Conservation (phyloP, 2,113 vertebrate genomes). For the Jacana jacana region DNA sequence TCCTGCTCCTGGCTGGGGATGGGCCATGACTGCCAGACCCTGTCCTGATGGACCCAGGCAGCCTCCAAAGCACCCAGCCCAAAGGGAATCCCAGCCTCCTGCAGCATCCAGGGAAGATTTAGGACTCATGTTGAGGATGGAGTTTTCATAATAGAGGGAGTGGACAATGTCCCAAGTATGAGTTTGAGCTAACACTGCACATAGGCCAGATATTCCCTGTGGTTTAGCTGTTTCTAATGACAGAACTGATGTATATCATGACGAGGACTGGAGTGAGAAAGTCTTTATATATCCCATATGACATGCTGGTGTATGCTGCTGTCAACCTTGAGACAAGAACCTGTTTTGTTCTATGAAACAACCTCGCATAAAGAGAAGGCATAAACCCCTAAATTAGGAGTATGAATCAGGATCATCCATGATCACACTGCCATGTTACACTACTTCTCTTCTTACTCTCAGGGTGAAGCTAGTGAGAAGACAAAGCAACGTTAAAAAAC, state of each 20-base stretch:
- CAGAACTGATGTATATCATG: not conserved
- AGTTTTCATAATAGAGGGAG: not conserved
- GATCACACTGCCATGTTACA: not conserved
- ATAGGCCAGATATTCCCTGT: not conserved
- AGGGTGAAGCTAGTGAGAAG: not conserved
- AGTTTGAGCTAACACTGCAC: not conserved
- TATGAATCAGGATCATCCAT: not conserved
- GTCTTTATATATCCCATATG: not conserved
- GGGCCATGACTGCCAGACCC: not conserved
- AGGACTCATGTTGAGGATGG: not conserved
- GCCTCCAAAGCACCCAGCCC: not conserved
- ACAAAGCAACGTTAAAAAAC: not conserved
- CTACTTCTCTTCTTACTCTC: not conserved
- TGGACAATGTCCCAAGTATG: not conserved
- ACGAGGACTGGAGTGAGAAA: not conserved
- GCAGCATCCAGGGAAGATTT: not conserved
- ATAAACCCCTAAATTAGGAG: not conserved
- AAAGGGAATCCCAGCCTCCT: not conserved
- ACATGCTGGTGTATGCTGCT: not conserved
- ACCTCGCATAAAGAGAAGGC: not conserved
- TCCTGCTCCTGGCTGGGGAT: not conserved
- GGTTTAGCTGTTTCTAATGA: not conserved
- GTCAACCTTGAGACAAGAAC: not conserved
- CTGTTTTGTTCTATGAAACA: not conserved
- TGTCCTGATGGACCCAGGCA: not conserved